Percentiles rank a stretch among this genome's conserved stretches.
Evolutionary conservation across 2,113 vertebrate genomes (phyloP).

Genomic region (Carlito syrichta): DNA sequence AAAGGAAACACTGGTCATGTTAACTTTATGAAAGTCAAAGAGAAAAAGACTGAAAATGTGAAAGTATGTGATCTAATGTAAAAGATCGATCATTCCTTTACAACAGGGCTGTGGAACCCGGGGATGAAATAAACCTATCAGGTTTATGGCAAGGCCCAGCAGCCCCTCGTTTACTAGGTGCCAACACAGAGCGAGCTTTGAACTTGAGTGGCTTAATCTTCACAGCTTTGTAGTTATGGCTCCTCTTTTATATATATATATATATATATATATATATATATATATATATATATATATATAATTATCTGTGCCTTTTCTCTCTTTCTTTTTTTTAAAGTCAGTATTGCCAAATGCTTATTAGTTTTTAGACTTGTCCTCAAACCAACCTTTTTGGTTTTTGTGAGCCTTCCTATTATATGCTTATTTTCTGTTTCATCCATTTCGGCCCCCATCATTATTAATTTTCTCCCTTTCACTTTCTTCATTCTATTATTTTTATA

Average conservation of each 20-base stretch:
- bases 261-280: no score
- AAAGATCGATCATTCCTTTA: neutral
- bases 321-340: neutral
- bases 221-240: rapidly evolving
- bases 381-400: neutral
- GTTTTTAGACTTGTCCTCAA: neutral
- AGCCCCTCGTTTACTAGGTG: neutral
- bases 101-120: neutral
- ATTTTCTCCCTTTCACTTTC: neutral
- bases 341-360: neutral
- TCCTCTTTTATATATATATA: neutral
- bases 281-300: no score
- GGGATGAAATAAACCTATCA: rapidly evolving
- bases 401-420: neutral
- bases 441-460: neutral
- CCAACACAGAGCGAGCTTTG: neutral
- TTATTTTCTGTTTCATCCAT: neutral
- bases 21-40: neutral
- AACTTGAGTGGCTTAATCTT: neutral
- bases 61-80: no score
- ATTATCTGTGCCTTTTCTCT: neutral
- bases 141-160: neutral
- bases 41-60: neutral
- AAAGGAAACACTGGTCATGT: neutral
- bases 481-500: neutral